Evolutionary conservation across 2,888 invertebrate genomes (phyloP).

Genomic region (Sisyra terminalis): DNA sequence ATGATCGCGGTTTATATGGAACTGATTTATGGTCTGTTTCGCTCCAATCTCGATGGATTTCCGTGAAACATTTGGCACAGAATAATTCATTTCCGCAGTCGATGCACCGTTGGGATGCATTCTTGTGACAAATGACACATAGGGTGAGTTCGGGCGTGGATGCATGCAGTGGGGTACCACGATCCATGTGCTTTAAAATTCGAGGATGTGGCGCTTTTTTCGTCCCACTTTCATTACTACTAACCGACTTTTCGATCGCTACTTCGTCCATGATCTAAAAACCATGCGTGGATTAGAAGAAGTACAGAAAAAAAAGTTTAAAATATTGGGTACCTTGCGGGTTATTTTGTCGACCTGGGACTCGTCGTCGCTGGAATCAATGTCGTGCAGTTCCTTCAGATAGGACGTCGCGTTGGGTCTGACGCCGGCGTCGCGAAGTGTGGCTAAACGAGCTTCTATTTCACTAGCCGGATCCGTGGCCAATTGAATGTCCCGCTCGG

Average conservation of each 20-base stretch:
- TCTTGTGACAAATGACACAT: constrained; percentile 76
- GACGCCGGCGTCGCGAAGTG: constrained; percentile 30
- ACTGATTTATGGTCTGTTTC: constrained; percentile 20
- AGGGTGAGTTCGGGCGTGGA: constrained; percentile 46
- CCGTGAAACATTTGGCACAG: constrained; percentile 56
- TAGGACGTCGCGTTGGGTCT: constrained; percentile 23
- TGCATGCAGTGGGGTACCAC: constrained; percentile 13
- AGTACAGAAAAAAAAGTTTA: too few species aligned
- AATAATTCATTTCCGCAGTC: constrained; percentile 70
- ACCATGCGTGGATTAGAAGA: too few species aligned
- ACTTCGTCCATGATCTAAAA: constrained; percentile 30
- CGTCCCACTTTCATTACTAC: constrained; percentile 11
- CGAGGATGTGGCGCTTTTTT: constrained; percentile 5
- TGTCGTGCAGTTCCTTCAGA: constrained; percentile 23
- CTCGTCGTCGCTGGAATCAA: constrained; percentile 19
- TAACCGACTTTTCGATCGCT: constrained; percentile 27
- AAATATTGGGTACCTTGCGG: constrained; percentile 19
- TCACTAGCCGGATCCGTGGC: constrained; percentile 31
- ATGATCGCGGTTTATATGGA: constrained; percentile 1
- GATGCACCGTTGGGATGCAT: constrained; percentile 53
- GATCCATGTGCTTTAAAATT: constrained; percentile 7
- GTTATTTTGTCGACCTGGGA: constrained; percentile 25
- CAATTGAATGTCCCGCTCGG: constrained; percentile 29
- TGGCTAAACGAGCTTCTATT: constrained; percentile 34
- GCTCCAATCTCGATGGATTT: constrained; percentile 37